Conservation (phyloP, 2,797 vertebrate genomes). For the Somateria mollissima region DNA sequence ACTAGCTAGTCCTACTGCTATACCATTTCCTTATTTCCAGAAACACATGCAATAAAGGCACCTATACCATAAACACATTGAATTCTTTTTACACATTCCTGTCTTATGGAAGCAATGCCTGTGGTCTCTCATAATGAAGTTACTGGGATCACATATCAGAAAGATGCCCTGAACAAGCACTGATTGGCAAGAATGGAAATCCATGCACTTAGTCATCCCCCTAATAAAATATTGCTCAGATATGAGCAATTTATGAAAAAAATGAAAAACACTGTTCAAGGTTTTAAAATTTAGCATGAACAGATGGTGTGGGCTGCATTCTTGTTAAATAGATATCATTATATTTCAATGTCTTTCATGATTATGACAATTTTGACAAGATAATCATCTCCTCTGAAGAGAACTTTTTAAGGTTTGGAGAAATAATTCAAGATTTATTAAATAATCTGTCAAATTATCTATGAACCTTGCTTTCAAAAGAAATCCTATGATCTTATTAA, state of each 20-base stretch:
- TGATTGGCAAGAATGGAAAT: background rate
- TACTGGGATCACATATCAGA: background rate
- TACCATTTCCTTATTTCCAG: background rate
- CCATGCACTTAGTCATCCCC: background rate
- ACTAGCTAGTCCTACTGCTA: background rate
- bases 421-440: constrained; percentile 25
- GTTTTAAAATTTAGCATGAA: background rate
- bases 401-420: constrained; percentile 11
- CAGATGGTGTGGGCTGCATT: constrained; percentile 1
- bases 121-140: background rate
- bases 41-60: background rate
- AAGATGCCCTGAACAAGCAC: background rate
- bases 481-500: constrained; percentile 23
- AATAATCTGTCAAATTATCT: constrained; percentile 30
- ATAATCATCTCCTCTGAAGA: constrained; percentile 1
- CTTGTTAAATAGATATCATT: constrained; percentile 14
- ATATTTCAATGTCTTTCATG: background rate
- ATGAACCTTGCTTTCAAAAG: constrained; percentile 24
- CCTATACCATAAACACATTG: background rate
- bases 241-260: background rate
- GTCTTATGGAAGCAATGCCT: background rate
- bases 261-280: background rate
- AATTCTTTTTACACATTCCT: background rate
- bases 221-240: background rate
- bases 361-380: background rate